phyloP scores from a whole-genome alignment of 2,888 invertebrate species.

The Leistus spinibarbis region DNA sequence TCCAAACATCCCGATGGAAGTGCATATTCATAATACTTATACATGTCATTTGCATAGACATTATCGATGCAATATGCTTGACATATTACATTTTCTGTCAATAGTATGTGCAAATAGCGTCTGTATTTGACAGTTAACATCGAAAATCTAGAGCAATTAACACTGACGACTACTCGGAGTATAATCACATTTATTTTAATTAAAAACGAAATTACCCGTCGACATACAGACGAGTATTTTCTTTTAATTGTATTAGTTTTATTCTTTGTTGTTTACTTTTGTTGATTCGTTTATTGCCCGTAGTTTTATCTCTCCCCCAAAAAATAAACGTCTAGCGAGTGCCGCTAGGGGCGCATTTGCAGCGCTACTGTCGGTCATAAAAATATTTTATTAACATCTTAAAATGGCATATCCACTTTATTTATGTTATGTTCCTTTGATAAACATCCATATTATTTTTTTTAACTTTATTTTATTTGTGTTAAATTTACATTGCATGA shows the following conservation, averaged over 20 bases:
- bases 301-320: not conserved
- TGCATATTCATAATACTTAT: too few species aligned
- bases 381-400: conserved; percentile 39
- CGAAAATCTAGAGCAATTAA: conserved; percentile 28
- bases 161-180: conserved; percentile 22
- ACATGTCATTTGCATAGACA: too few species aligned
- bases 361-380: conserved; percentile 25
- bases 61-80: too few species aligned
- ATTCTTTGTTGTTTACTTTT: conserved; percentile 22
- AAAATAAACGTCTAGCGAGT: not conserved
- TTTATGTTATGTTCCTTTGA: conserved; percentile 36
- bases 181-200: conserved; percentile 38
- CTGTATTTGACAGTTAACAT: conserved; percentile 34
- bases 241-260: conserved; percentile 36
- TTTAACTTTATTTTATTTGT: conserved; percentile 32
- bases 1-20: too few species aligned
- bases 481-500: conserved; percentile 36
- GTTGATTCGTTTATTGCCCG: conserved; percentile 26
- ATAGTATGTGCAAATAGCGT: conserved; percentile 26
- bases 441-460: conserved; percentile 36
- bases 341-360: not conserved
- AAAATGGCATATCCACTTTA: conserved; percentile 35
- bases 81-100: too few species aligned
- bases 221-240: conserved; percentile 18
- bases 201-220: conserved; percentile 34